Evolutionary conservation across 2,888 invertebrate species (phyloP).

Genomic region (Ochlodes sylvanus): DNA sequence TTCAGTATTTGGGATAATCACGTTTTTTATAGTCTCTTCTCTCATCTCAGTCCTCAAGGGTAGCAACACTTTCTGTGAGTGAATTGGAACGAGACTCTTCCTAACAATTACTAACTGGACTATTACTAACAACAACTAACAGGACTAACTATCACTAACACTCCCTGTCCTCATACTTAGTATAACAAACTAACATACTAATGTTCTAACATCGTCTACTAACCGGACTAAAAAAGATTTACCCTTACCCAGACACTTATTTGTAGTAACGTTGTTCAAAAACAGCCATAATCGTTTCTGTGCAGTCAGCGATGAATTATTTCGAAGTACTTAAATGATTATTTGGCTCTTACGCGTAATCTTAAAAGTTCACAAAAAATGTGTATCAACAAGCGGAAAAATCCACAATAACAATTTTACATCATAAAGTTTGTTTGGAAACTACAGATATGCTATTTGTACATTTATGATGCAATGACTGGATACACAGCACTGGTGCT

Average conservation of each 20-base stretch:
- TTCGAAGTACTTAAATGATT: not conserved
- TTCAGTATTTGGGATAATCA: not conserved
- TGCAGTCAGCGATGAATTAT: conserved; percentile 1
- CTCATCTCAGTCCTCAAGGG: too few relatives aligned
- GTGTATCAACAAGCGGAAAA: not conserved
- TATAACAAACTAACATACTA: too few relatives aligned
- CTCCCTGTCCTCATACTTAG: too few relatives aligned
- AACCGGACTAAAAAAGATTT: too few relatives aligned
- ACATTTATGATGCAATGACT: conserved; percentile 4
- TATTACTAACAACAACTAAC: too few relatives aligned
- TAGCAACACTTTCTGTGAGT: too few relatives aligned
- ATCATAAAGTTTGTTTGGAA: not conserved
- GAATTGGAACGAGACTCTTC: too few relatives aligned
- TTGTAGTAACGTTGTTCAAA: not conserved
- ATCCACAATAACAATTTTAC: conserved; percentile 6
- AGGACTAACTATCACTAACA: too few relatives aligned
- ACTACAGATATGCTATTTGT: not conserved
- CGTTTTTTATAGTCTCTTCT: conserved; percentile 7
- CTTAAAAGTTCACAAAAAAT: conserved; percentile 1
- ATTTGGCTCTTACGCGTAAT: not conserved
- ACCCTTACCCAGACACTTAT: not conserved
- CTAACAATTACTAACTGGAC: too few relatives aligned
- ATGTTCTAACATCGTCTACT: too few relatives aligned
- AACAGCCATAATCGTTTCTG: not conserved
- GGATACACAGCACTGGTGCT: not conserved